Evolutionary conservation across 2,888 invertebrate genomes (phyloP).

Genomic region (Meliscaeva auricollis): DNA sequence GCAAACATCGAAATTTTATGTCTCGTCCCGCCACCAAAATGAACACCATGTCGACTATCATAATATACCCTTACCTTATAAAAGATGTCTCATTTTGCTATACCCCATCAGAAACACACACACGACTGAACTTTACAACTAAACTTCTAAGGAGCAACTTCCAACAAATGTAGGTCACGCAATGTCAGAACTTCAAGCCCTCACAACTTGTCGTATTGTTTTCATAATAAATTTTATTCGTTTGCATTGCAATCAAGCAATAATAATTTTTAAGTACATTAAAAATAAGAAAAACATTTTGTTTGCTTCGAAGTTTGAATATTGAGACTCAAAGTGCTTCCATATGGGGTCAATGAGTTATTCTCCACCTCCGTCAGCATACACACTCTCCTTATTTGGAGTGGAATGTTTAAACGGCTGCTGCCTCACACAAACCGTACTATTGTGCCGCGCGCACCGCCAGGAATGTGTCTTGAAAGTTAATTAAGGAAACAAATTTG

Average conservation of each 20-base stretch:
- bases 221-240: constrained; percentile 29
- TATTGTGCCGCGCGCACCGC: not conserved
- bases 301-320: not conserved
- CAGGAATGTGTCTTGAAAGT: constrained; percentile 62
- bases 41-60: not conserved
- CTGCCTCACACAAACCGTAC: not conserved
- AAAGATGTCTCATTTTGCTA: constrained; percentile 26
- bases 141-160: constrained; percentile 26
- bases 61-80: too few species aligned
- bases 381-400: constrained; percentile 42
- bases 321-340: not conserved
- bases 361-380: not conserved
- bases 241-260: constrained; percentile 37
- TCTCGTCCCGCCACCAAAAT: not conserved
- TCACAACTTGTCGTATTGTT: constrained; percentile 41
- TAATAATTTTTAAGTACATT: constrained; percentile 31
- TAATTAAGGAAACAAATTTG: constrained; percentile 63
- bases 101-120: not conserved
- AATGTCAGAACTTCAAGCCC: constrained; percentile 22
- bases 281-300: not conserved
- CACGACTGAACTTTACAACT: not conserved
- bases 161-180: constrained; percentile 52
- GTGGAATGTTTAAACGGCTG: constrained; percentile 9
- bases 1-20: constrained; percentile 29
- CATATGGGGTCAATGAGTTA: constrained; percentile 36